These are phyloP conservation scores for Gallirallus australis DNA, from an alignment of 2,797 vertebrate species.

Conservation along the genomic window DNA sequence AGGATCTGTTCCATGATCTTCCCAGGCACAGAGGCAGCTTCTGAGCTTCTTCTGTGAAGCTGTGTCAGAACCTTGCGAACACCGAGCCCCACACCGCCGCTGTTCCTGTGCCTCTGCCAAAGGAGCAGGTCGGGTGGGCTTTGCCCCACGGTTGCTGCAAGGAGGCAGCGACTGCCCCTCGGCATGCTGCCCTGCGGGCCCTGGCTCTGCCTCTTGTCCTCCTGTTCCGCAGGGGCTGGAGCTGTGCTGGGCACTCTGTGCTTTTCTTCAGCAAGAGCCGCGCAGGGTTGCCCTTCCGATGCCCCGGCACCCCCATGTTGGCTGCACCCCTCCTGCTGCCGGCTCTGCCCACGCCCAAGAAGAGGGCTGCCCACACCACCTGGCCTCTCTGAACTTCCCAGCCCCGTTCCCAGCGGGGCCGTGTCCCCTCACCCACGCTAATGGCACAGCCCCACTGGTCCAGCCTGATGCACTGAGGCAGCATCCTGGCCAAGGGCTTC, in stretches of 20 bases:
- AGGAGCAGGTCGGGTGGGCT: not conserved
- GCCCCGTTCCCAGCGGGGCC: not conserved
- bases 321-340: not conserved
- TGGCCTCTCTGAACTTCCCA: not conserved
- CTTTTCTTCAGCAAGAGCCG: no score
- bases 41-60: not conserved
- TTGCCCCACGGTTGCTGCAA: not conserved
- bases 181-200: rapidly evolving
- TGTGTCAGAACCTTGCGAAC: not conserved
- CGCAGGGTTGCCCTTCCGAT: not conserved
- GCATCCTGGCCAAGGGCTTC: not conserved
- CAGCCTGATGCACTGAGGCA: not conserved
- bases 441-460: not conserved
- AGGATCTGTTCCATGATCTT: no score
- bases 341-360: not conserved
- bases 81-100: no score
- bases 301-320: rapidly evolving
- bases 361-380: rapidly evolving
- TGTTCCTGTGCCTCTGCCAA: not conserved
- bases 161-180: not conserved
- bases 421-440: not conserved
- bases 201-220: not conserved
- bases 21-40: not conserved
- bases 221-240: not conserved
- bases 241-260: not conserved